Evolutionary conservation across 1,140 invertebrate genomes (phyloP).

Genomic region (Drosophila albomicans): DNA sequence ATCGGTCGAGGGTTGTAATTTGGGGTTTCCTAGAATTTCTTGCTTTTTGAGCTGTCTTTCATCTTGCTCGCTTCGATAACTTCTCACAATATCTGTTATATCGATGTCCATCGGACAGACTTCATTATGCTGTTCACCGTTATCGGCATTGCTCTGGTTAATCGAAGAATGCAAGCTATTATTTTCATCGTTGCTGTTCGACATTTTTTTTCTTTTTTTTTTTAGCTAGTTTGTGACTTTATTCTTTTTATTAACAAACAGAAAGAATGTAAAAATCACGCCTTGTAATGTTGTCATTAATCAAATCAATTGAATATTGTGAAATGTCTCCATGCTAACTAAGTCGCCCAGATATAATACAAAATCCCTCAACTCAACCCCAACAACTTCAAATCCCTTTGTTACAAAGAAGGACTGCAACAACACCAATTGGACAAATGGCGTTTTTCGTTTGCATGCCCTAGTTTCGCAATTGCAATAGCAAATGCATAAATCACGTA

Average conservation of each 20-base stretch:
- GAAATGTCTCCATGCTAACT: neutral
- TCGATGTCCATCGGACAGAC: slow-evolving; percentile 40
- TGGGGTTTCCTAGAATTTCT: neutral
- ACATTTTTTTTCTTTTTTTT: slow-evolving; percentile 44
- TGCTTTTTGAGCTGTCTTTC: slow-evolving; percentile 39
- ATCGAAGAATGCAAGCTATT: neutral
- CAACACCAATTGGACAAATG: slow-evolving; percentile 60
- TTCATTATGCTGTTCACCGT: neutral
- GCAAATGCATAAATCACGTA: neutral
- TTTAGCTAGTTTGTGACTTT: slow-evolving; percentile 10
- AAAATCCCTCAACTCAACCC: slow-evolving; percentile 1
- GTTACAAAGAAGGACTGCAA: slow-evolving; percentile 50
- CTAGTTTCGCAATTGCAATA: slow-evolving; percentile 59
- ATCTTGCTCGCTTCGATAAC: slow-evolving; percentile 55
- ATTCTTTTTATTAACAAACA: slow-evolving; percentile 15
- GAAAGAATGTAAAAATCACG: neutral
- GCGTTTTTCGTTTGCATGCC: slow-evolving; percentile 63
- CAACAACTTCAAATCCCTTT: slow-evolving; percentile 5
- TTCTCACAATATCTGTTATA: slow-evolving; percentile 48
- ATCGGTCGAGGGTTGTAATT: slow-evolving; percentile 41
- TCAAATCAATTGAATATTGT: neutral
- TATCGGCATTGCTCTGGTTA: neutral
- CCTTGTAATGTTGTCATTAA: slow-evolving; percentile 1
- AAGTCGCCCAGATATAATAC: neutral
- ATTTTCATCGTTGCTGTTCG: slow-evolving; percentile 32